Conservation (phyloP, 2,113 vertebrate species). For the Phainopepla nitens region DNA sequence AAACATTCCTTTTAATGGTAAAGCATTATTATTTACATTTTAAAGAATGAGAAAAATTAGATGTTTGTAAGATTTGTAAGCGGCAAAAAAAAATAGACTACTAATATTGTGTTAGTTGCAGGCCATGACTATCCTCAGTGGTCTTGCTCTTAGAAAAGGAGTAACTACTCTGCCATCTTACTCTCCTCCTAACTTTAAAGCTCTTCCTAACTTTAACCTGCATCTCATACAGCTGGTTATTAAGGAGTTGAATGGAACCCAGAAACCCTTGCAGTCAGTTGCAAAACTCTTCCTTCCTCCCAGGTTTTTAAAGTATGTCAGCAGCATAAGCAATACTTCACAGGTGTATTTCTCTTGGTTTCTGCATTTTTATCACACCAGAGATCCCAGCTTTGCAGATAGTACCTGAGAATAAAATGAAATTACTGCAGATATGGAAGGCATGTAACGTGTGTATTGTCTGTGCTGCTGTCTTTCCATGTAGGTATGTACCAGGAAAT, state of each 20-base stretch:
- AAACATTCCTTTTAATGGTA: not conserved
- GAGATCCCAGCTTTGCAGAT: not conserved
- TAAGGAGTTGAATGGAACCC: not conserved
- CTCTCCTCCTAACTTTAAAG: not conserved
- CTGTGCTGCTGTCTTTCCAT: not conserved
- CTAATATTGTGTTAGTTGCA: not conserved
- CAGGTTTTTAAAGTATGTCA: not conserved
- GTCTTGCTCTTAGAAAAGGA: not conserved
- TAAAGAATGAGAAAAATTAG: not conserved
- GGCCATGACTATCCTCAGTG: not conserved
- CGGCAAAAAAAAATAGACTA: not conserved
- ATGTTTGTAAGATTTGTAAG: not conserved
- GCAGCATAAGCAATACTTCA: not conserved
- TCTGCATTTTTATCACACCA: not conserved
- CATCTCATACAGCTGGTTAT: not conserved
- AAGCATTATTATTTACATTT: not conserved
- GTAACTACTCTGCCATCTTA: not conserved
- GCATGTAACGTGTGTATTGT: fast-evolving
- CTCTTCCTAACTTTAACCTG: not conserved
- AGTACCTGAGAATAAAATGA: not conserved
- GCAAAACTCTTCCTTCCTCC: not conserved
- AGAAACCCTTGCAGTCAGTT: not conserved
- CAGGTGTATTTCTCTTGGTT: not conserved
- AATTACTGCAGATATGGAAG: not conserved
- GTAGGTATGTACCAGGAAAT: not conserved